A percentile compares a stretch with the other conserved stretches of the same genome.
Conservation (phyloP, 2,888 invertebrate species). For the Tricholauxania praeusta region DNA sequence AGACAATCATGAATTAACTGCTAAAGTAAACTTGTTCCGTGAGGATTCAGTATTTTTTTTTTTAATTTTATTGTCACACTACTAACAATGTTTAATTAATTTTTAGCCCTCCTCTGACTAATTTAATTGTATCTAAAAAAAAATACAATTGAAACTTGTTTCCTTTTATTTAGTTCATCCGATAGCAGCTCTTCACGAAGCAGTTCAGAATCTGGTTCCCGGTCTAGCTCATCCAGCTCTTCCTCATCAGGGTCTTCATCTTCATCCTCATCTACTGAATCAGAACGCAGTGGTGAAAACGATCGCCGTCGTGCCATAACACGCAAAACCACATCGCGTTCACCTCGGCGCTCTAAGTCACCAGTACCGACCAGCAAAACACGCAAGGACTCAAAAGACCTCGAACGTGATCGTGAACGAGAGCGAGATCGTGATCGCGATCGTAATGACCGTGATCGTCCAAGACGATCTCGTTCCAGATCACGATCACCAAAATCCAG, state of each 20-base stretch:
- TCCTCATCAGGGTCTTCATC: constrained; percentile 74
- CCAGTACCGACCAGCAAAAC: constrained; percentile 52
- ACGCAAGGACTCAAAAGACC: constrained; percentile 54
- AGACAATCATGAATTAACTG: too few species aligned
- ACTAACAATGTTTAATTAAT: too few species aligned
- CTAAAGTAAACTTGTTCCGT: too few species aligned
- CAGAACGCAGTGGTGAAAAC: constrained; percentile 69
- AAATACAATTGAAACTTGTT: not conserved
- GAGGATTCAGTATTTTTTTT: too few species aligned
- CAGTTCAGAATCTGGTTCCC: constrained; percentile 79
- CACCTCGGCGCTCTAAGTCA: constrained; percentile 56
- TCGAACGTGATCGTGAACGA: constrained; percentile 50
- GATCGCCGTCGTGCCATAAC: constrained; percentile 54
- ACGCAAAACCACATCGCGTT: constrained; percentile 52
- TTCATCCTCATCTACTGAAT: constrained; percentile 76
- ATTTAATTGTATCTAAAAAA: not conserved
- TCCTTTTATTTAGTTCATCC: constrained; percentile 73
- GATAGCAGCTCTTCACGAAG: constrained; percentile 84
- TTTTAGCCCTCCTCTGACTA: too few species aligned
- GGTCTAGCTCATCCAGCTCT: constrained; percentile 79
- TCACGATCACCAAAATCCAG: constrained; percentile 45
- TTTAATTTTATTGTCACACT: too few species aligned
- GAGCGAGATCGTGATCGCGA: constrained; percentile 51
- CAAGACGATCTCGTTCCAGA: constrained; percentile 48
- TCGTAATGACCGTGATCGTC: constrained; percentile 49